Base-by-base conservation (phyloP, 2,113 vertebrate species). In the Ammodytes marinus region DNA sequence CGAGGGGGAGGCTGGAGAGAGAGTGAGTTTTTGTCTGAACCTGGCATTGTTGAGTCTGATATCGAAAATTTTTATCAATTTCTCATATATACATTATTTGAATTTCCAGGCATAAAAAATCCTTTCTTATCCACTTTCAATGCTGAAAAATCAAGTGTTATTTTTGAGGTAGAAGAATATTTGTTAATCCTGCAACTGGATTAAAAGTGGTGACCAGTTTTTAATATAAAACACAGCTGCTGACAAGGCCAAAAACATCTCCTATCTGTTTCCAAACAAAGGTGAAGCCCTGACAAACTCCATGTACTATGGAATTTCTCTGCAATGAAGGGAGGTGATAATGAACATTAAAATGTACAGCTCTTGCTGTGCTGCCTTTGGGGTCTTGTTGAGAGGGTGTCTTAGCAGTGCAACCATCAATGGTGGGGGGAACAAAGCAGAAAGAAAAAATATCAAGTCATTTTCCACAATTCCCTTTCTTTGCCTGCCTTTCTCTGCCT, bases 271-370 rank as follows among this genome's bases (percentile, higher is more conserved):
- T 77, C 72, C 73, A 86, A 83, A 79, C 27, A 12, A 61, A 90
- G 86, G 82, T 88, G 77, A 83, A 75, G 73, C 52, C 64, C 7
- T 73, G 79, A 78, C 76, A 86, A 85, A 85, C 47, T 80, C n/a
- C 27, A 27, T 65, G 68, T 59, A 77, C 80, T 89, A 85, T 88
- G 77, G 81, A 88, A 59, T 79, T 83, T 79, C 79, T 71, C 66
- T 69, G 85, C 84, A 60, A 71, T 69, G 82, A 89, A 86, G 69
- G 68, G 39, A 88, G 84, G 80, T 74, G 83, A 90, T 89, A 88
- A 90, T 88, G 85, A 92, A 88, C 83, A 89, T 90, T 86, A 90
- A 86, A 75, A 88, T 84, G 86, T 90, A 89, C 84, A 88, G 84
- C 87, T 83, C 86, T 89, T 69, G 84, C 89, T 82, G 90, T 72